Percentiles rank a stretch among this genome's conserved stretches.
Conservation (phyloP, 2,797 vertebrate species). For the Emydoidea blandingii region DNA sequence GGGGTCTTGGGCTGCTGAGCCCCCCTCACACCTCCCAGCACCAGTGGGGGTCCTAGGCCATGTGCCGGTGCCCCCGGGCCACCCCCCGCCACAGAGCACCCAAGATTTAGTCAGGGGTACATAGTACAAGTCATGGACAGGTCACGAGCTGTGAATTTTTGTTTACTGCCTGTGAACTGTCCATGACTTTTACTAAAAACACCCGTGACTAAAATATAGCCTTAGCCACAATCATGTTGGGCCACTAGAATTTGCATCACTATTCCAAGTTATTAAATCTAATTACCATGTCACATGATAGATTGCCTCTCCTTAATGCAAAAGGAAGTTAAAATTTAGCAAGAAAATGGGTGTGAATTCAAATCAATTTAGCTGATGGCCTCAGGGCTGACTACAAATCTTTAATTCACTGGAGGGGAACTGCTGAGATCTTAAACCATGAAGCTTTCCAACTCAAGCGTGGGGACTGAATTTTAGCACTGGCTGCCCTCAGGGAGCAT, state of each 20-base stretch:
- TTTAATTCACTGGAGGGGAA: constrained; percentile 19
- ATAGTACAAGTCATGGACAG: too few species aligned
- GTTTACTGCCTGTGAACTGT: too few species aligned
- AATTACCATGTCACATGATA: constrained; percentile 17
- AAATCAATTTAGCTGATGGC: constrained; percentile 1
- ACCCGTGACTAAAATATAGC: too few species aligned
- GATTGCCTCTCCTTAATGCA: not conserved
- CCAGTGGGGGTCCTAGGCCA: too few species aligned
- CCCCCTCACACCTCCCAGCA: too few species aligned
- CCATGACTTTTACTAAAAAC: too few species aligned
- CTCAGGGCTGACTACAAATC: not conserved
- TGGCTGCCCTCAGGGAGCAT: constrained; percentile 21
- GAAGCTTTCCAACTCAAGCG: constrained; percentile 17
- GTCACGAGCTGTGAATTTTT: too few species aligned
- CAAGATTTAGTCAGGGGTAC: too few species aligned
- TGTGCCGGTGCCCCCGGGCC: rapidly evolving
- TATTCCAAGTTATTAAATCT: constrained; percentile 1
- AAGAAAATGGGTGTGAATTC: not conserved
- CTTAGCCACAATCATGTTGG: not conserved
- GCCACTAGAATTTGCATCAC: not conserved
- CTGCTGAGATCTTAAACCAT: not conserved
- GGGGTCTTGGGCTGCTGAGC: too few species aligned
- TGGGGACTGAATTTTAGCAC: constrained; percentile 1
- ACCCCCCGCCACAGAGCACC: too few species aligned
- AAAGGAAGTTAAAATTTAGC: constrained; percentile 16